These are phyloP conservation scores for Drosophila fuyamai DNA, from an alignment of 1,140 invertebrate species.

Conservation along the genomic window DNA sequence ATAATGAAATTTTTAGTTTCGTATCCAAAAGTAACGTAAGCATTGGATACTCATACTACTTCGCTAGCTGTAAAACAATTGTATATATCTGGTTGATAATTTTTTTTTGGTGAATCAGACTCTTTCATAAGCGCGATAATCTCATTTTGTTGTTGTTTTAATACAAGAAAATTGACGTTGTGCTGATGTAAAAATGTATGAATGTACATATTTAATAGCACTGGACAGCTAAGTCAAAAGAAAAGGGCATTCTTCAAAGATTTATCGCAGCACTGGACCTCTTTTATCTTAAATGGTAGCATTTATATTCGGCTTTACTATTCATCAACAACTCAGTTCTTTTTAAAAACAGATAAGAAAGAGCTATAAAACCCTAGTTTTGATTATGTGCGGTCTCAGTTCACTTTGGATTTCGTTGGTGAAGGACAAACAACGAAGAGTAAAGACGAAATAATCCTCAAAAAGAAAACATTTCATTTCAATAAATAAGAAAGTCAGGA, in stretches of 20 bases:
- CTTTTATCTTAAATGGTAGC: neutral
- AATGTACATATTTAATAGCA: no score
- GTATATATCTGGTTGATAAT: neutral
- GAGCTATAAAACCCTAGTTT: neutral
- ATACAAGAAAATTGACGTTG: no score
- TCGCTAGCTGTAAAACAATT: neutral
- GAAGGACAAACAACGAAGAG: constrained; percentile 18
- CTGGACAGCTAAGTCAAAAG: no score
- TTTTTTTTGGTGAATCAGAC: neutral
- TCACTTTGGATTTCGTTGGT: neutral
- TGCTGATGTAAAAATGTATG: no score
- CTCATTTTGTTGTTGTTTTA: neutral
- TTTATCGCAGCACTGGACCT: neutral
- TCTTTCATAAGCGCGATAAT: constrained; percentile 1
- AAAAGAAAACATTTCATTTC: constrained; percentile 30
- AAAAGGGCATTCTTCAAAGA: neutral
- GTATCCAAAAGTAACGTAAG: no score
- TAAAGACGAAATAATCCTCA: constrained; percentile 32
- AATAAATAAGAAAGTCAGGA: constrained; percentile 51
- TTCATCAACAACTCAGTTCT: neutral
- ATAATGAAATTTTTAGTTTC: no score
- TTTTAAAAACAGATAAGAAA: neutral
- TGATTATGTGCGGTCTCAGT: neutral
- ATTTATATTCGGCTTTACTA: no score
- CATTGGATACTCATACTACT: no score